Evolutionary conservation across 2,113 vertebrate genomes (phyloP).

Genomic region (Anarhynchus alexandrinus): DNA sequence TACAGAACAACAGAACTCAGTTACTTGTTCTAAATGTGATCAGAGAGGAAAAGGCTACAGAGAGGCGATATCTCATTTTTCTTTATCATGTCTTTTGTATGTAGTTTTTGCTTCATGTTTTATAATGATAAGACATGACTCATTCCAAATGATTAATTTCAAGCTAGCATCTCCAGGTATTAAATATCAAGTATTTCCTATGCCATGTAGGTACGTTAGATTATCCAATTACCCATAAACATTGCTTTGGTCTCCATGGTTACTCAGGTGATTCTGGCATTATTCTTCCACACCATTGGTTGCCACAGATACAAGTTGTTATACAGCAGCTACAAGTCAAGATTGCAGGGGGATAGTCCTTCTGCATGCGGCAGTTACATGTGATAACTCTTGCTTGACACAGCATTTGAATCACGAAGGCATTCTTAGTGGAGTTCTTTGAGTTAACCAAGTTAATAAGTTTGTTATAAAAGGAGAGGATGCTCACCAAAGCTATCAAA

Average conservation of each 20-base stretch:
- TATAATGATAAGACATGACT: neutral
- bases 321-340: neutral
- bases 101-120: neutral
- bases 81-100: neutral
- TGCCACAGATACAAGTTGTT: slow-evolving; percentile 18
- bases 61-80: neutral
- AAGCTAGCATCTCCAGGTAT: neutral
- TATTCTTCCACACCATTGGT: neutral
- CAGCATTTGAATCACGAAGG: neutral
- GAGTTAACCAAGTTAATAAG: neutral
- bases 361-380: neutral
- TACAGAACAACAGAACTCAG: neutral
- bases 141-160: neutral
- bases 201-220: neutral
- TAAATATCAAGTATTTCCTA: neutral
- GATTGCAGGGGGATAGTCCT: neutral
- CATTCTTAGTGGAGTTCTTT: neutral
- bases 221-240: neutral
- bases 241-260: neutral
- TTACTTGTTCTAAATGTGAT: neutral
- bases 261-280: neutral
- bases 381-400: neutral
- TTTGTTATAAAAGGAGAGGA: neutral
- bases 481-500: neutral
- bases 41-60: neutral